Evolutionary conservation across 2,888 invertebrate genomes (phyloP), one percentile per base, ranked within the genome.

Genomic region (Conus canariensis): DNA sequence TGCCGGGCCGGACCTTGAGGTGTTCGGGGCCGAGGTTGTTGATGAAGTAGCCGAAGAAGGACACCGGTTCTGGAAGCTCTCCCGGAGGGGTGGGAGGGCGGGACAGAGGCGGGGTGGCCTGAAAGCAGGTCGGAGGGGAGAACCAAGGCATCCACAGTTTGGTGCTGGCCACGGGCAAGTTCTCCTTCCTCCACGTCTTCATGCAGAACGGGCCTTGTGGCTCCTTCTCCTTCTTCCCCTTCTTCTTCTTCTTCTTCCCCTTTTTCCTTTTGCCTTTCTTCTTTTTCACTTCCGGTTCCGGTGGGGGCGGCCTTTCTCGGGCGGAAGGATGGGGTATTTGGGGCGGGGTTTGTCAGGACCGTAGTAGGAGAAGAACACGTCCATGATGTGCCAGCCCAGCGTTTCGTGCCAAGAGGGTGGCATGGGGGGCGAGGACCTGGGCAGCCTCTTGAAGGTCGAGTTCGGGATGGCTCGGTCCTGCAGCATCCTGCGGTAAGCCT

Each of bases 291-390:
- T 56, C 25, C 7, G 9, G 22, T 0, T 56, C 58, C 4, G 30
- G 30, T 2, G 74, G 74, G 22, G 58, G n/a, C n/a, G 70, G 74
- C 56, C 74, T 74, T 12, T 74, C 25, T 12, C 74, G 74, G 70
- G 87, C 74, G 74, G 87, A n/a, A 74, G 86, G 67, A 86, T 86
- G 64, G 86, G 86, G 67, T 86, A 86, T 16, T 5, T 67, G 86
- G 86, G 86, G 7, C 19, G 10, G 86, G 86, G 45, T 16, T n/a
- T 25, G 86, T 64, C 64, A 0, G 67, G 70, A 6, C 70, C 87
- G 87, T 87, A 87, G 58, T 56, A 58, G 0, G 30, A n/a, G 58
- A 58, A 74, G 74, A 16, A 87, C n/a, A 45, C n/a, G n/a, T 87
- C 14, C 8, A 45, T 16, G 10, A 22, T 22, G 56, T 45, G 16